Percentiles rank a stretch among this genome's conserved stretches.
Conservation (phyloP, 35 echinoderm and acorn worm species). For the Stichopus chloronotus region DNA sequence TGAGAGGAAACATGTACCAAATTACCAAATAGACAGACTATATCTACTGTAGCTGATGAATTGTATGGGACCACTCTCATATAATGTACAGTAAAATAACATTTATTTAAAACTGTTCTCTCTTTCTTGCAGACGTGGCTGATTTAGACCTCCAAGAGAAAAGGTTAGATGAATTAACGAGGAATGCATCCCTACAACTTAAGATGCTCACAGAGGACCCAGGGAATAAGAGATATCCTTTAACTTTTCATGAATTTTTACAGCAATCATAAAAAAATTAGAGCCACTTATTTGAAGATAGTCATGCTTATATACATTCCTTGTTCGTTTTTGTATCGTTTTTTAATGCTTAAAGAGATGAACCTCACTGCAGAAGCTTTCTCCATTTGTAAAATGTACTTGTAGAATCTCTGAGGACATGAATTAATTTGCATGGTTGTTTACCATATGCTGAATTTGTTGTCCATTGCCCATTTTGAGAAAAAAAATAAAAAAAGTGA, state of each 20-base stretch:
- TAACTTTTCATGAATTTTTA: background rate
- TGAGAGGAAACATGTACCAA: too few relatives aligned
- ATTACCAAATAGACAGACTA: too few relatives aligned
- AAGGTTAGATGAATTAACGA: constrained; percentile 85
- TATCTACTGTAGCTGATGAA: too few relatives aligned
- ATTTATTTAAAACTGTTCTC: background rate
- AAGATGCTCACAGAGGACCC: constrained; percentile 98
- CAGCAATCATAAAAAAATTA: background rate
- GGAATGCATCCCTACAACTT: constrained; percentile 82
- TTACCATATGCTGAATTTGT: too few relatives aligned
- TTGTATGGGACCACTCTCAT: too few relatives aligned
- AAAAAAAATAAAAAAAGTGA: too few relatives aligned
- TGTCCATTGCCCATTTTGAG: too few relatives aligned
- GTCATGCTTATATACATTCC: background rate
- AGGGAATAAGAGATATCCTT: constrained; percentile 99
- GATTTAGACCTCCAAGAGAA: constrained; percentile 90
- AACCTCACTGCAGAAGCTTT: background rate
- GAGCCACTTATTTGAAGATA: background rate
- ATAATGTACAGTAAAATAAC: too few relatives aligned
- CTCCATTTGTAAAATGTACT: too few relatives aligned
- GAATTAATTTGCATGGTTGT: too few relatives aligned
- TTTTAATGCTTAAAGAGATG: background rate
- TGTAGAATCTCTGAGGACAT: too few relatives aligned
- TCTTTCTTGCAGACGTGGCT: constrained; percentile 72
- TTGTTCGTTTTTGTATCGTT: background rate